A percentile compares a stretch with the other conserved stretches of the same genome.
phyloP scores from a whole-genome alignment of 2,797 vertebrate genomes.

The Sciaenops ocellatus region DNA sequence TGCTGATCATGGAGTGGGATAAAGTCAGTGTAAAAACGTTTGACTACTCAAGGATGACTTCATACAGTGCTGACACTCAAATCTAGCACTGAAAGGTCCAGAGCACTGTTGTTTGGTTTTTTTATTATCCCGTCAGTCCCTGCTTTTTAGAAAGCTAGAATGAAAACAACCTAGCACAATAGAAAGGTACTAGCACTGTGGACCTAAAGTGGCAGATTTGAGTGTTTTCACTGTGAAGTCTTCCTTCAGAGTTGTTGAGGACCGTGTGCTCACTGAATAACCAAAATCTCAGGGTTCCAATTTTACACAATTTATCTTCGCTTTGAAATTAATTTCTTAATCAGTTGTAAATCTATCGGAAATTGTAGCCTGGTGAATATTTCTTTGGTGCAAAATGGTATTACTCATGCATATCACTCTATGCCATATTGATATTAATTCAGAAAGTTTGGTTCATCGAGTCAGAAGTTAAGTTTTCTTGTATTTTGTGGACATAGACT shows the following conservation, averaged over 20 bases:
- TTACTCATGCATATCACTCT: conserved; percentile 35
- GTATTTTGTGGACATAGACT: conserved; percentile 57
- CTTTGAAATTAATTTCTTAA: conserved; percentile 43
- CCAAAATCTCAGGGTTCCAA: conserved; percentile 82
- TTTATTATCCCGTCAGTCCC: not conserved
- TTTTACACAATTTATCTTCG: conserved; percentile 50
- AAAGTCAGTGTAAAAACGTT: conserved; percentile 31
- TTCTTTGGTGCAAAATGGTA: conserved; percentile 44
- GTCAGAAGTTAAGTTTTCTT: conserved; percentile 37
- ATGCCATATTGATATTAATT: conserved; percentile 25
- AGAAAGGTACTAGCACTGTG: not conserved
- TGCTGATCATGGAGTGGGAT: conserved; percentile 20
- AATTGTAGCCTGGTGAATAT: conserved; percentile 45
- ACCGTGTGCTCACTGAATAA: conserved; percentile 49
- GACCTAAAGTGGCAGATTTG: conserved; percentile 21
- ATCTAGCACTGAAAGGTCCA: conserved; percentile 6
- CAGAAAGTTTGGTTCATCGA: conserved; percentile 24
- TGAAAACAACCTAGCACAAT: not conserved
- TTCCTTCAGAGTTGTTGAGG: conserved; percentile 42
- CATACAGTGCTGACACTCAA: conserved; percentile 13
- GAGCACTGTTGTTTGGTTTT: conserved; percentile 2
- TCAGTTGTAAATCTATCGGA: conserved; percentile 30
- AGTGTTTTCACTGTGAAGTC: conserved; percentile 48
- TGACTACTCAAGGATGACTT: conserved; percentile 40
- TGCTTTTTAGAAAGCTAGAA: conserved; percentile 1